phyloP scores from a whole-genome alignment of 2,888 invertebrate species.

The Blastobasis adustella region DNA sequence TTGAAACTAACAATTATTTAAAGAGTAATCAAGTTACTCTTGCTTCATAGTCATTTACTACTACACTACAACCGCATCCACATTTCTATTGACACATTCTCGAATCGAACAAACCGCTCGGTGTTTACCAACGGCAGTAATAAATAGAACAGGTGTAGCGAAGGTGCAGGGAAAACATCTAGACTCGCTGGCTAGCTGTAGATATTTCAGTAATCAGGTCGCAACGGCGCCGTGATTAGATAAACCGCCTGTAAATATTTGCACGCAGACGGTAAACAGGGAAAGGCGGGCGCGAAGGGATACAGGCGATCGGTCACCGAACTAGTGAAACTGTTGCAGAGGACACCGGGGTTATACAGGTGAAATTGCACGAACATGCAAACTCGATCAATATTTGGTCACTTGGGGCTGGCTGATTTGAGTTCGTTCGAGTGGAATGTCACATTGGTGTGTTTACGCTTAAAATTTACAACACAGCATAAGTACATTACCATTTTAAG shows the following conservation, averaged over 20 bases:
- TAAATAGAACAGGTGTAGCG: conserved; percentile 45
- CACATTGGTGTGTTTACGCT: background rate
- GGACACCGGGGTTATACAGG: too few relatives aligned
- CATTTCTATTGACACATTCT: too few relatives aligned
- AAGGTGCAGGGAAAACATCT: conserved; percentile 31
- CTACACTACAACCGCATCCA: too few relatives aligned
- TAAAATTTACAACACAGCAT: too few relatives aligned
- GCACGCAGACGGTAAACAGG: conserved; percentile 44
- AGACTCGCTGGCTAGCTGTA: conserved; percentile 27
- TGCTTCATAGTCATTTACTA: too few relatives aligned
- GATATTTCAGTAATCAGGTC: conserved; percentile 67
- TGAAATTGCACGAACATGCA: too few relatives aligned
- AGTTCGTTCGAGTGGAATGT: background rate
- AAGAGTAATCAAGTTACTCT: too few relatives aligned
- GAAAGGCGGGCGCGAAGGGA: conserved; percentile 26
- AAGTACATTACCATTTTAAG: background rate
- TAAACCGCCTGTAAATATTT: conserved; percentile 61
- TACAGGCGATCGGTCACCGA: background rate
- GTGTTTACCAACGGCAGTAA: conserved; percentile 16
- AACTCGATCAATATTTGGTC: too few relatives aligned
- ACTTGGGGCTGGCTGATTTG: too few relatives aligned
- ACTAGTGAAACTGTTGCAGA: too few relatives aligned
- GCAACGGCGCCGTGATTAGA: conserved; percentile 65
- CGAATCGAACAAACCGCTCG: too few relatives aligned
- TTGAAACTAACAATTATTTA: too few relatives aligned